phyloP scores from a whole-genome alignment of 2,113 vertebrate species.

The Natator depressus region DNA sequence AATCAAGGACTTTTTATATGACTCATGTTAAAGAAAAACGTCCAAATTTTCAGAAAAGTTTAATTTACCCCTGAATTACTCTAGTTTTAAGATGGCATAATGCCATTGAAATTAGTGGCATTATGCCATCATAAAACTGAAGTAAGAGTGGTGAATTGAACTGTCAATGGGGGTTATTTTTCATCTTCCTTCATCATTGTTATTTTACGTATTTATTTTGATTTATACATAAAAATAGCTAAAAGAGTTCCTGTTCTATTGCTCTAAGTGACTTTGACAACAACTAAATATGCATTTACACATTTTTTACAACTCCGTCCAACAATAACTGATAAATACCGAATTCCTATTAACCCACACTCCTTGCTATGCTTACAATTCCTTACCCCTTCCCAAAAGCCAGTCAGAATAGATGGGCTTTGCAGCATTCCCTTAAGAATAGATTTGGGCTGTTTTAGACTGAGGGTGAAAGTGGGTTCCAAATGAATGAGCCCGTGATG shows the following conservation, averaged over 20 bases:
- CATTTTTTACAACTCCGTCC: slow-evolving; percentile 2
- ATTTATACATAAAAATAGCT: background rate
- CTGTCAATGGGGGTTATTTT: background rate
- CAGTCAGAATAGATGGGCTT: background rate
- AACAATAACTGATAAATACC: background rate
- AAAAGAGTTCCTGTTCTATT: background rate
- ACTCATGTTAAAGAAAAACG: background rate
- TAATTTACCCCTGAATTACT: background rate
- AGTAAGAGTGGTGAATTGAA: background rate
- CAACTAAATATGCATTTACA: background rate
- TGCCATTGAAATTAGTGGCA: background rate
- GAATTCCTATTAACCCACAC: slow-evolving; percentile 12
- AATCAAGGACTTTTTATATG: background rate
- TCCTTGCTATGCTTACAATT: background rate
- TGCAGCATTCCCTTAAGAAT: background rate
- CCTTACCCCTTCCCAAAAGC: background rate
- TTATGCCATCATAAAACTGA: background rate
- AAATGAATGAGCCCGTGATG: background rate
- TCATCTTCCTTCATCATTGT: background rate
- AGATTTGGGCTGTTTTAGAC: background rate
- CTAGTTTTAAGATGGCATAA: background rate
- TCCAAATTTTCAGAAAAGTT: background rate
- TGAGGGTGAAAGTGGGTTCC: background rate
- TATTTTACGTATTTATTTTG: background rate
- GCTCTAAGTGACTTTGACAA: background rate